These are phyloP conservation scores for Diadumene lineata DNA, from an alignment of 92 coral and sea anemone genomes.

Conservation along the genomic window DNA sequence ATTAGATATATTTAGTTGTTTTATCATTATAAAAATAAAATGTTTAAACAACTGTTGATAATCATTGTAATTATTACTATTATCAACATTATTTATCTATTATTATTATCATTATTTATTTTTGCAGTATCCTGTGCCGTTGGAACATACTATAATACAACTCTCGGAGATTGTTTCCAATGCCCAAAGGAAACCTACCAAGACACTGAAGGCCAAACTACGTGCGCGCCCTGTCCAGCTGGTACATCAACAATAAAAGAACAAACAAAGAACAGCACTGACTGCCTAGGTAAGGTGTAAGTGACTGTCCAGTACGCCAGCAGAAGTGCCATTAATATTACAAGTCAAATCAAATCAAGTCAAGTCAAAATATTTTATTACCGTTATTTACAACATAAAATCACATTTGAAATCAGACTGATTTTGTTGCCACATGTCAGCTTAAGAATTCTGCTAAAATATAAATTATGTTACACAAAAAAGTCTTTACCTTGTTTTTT, in stretches of 20 bases:
- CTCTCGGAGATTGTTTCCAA: constrained; percentile 28
- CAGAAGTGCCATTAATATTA: neutral
- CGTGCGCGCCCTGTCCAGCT: constrained; percentile 35
- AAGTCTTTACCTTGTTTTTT: too few relatives aligned
- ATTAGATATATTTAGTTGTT: too few relatives aligned
- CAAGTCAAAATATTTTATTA: neutral
- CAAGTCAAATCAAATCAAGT: neutral
- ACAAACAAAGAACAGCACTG: constrained; percentile 14
- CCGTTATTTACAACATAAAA: neutral
- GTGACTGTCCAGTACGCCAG: neutral
- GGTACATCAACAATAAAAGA: constrained; percentile 45
- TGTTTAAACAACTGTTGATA: neutral
- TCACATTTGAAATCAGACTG: neutral
- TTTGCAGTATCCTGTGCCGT: constrained; percentile 15
- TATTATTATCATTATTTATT: too few relatives aligned
- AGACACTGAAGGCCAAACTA: constrained; percentile 20
- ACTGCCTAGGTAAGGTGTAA: constrained; percentile 37
- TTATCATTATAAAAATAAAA: too few relatives aligned
- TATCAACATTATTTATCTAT: neutral
- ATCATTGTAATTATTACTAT: neutral
- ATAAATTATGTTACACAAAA: neutral
- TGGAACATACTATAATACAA: constrained; percentile 42
- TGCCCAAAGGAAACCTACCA: constrained; percentile 52
- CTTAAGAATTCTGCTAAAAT: neutral
- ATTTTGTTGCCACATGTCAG: neutral